Percentiles rank a stretch among this genome's conserved stretches.
Evolutionary conservation across 2,797 vertebrate genomes (phyloP).

Genomic region (Nothura maculosa): DNA sequence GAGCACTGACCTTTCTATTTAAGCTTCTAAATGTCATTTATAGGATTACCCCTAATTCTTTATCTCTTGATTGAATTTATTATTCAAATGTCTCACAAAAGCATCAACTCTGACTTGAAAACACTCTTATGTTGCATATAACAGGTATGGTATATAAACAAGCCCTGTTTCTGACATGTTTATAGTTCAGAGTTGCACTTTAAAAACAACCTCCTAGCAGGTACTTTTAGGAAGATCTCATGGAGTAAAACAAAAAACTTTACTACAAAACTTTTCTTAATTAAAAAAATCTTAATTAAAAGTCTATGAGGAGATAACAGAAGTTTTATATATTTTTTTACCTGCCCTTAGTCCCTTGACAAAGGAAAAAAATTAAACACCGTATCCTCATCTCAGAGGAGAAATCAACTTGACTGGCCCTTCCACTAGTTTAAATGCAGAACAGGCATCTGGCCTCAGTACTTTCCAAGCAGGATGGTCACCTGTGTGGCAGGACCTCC

Average conservation of each 20-base stretch:
- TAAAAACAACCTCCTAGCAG: not conserved
- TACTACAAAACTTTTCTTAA: not conserved
- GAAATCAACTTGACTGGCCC: not conserved
- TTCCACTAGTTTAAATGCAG: not conserved
- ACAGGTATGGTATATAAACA: not conserved
- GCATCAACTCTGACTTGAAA: not conserved
- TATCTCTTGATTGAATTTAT: not conserved
- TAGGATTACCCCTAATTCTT: not conserved
- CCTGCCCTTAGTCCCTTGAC: not conserved
- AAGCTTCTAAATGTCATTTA: not conserved
- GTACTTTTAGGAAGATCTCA: not conserved
- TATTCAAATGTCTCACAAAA: not conserved
- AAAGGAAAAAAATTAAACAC: not conserved
- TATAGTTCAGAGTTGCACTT: not conserved
- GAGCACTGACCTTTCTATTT: not conserved
- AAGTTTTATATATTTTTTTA: not conserved
- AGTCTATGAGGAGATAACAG: not conserved
- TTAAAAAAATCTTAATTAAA: not conserved
- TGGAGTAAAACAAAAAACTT: not conserved
- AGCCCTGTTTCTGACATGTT: not conserved
- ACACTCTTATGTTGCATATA: not conserved
- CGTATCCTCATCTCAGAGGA: not conserved
- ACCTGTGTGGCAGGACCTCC: not conserved
- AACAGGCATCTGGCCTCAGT: not conserved
- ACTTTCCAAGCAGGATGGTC: not conserved